Evolutionary conservation across 2,113 vertebrate genomes (phyloP).

Genomic region (Salvelinus sp.): DNA sequence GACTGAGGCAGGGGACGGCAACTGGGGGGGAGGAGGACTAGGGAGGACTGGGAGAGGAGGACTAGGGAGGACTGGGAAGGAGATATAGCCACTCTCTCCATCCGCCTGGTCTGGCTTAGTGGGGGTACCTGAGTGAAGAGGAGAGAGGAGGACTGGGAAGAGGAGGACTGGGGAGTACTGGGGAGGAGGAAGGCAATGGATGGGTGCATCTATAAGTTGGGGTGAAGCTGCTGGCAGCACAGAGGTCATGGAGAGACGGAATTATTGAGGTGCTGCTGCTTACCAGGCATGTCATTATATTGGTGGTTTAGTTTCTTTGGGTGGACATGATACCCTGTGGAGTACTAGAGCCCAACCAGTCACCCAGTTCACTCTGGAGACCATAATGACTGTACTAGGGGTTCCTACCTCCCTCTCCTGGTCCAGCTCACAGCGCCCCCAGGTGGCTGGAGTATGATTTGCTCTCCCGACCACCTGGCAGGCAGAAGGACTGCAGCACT

Average conservation of each 20-base stretch:
- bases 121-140: not conserved
- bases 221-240: conserved; percentile 10
- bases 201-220: not conserved
- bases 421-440: conserved; percentile 47
- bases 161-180: not conserved
- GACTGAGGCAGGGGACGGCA: too few relatives aligned
- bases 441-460: conserved; percentile 37
- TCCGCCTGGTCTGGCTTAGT: not conserved
- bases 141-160: not conserved
- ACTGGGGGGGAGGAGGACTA: conserved; percentile 16
- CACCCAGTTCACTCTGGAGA: not conserved
- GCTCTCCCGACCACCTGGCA: conserved; percentile 37
- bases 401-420: conserved; percentile 1
- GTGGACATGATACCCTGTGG: conserved; percentile 41
- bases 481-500: conserved; percentile 61
- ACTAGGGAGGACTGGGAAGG: not conserved
- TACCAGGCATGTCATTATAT: conserved; percentile 52
- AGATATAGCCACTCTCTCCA: too few relatives aligned
- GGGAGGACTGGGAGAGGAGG: conserved; percentile 11
- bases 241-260: not conserved
- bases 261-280: conserved; percentile 19
- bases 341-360: conserved; percentile 22
- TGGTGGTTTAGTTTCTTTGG: conserved; percentile 40
- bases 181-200: conserved; percentile 14
- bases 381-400: not conserved